Percentiles rank a stretch among this genome's conserved stretches.
These are phyloP conservation scores for Upupa epops DNA, from an alignment of 2,113 vertebrate genomes.

Conservation along the genomic window DNA sequence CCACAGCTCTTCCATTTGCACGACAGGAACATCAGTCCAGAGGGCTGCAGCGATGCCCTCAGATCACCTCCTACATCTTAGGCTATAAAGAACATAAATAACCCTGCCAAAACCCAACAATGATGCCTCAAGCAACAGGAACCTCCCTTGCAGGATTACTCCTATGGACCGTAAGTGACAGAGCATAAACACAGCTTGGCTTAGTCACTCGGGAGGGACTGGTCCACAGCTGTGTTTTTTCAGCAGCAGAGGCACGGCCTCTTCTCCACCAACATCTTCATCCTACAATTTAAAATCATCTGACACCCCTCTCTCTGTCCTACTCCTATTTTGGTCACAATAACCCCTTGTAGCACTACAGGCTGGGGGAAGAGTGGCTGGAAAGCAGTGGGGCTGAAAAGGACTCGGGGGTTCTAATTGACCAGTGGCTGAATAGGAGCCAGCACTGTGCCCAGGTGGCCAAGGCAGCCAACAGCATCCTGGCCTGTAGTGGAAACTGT, in stretches of 20 bases:
- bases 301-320: not conserved
- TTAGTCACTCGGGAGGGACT: not conserved
- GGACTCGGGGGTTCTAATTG: no score
- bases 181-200: not conserved
- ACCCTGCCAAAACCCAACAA: not conserved
- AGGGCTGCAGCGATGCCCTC: not conserved
- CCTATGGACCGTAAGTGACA: not conserved
- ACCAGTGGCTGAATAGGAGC: no score
- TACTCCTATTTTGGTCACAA: no score
- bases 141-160: not conserved
- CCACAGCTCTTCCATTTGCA: not conserved
- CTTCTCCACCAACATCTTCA: not conserved
- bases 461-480: no score
- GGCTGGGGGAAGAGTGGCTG: no score
- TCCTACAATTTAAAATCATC: not conserved
- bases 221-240: not conserved
- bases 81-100: not conserved
- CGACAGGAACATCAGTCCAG: not conserved
- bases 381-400: no score
- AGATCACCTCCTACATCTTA: not conserved
- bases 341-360: no score
- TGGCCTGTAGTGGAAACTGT: no score
- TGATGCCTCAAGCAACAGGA: not conserved
- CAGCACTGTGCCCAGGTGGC: no score
- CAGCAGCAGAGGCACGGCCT: not conserved